Evolutionary conservation across 1,140 invertebrate species (phyloP).

Genomic region (Hyles vespertilio): DNA sequence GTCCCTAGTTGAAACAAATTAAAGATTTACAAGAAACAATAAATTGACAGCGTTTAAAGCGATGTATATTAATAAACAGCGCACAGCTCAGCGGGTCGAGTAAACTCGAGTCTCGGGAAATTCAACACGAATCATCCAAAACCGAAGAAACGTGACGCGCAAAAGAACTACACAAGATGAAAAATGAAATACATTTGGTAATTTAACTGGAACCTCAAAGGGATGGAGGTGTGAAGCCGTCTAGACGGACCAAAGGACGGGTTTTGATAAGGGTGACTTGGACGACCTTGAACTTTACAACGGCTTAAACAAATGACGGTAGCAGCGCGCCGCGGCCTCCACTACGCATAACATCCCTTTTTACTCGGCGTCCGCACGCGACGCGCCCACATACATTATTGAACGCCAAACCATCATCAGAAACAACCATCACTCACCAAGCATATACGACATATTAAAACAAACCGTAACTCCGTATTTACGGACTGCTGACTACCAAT

Average conservation of each 20-base stretch:
- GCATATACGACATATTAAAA: too few relatives aligned
- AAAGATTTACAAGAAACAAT: not conserved
- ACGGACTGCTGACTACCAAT: conserved; percentile 33
- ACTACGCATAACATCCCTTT: conserved; percentile 13
- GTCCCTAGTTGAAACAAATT: conserved; percentile 14
- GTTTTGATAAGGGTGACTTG: conserved; percentile 61
- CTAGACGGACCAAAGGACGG: conserved; percentile 67
- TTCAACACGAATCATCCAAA: not conserved
- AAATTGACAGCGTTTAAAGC: conserved; percentile 4
- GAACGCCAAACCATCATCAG: too few relatives aligned
- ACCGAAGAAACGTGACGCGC: not conserved
- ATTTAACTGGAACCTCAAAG: conserved; percentile 57
- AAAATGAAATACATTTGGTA: conserved; percentile 42
- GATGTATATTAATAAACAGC: not conserved
- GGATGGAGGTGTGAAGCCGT: conserved; percentile 66
- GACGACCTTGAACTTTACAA: conserved; percentile 67
- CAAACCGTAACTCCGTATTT: conserved; percentile 26
- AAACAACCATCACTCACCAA: too few relatives aligned
- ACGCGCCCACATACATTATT: too few relatives aligned
- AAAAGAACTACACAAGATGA: conserved; percentile 8
- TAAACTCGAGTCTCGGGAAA: not conserved
- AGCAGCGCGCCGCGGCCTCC: conserved; percentile 18
- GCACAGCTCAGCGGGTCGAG: not conserved
- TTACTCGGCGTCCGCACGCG: not conserved
- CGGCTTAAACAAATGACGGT: conserved; percentile 66